Evolutionary conservation across 2,888 invertebrate species (phyloP).

Genomic region (Nyleta sp.): DNA sequence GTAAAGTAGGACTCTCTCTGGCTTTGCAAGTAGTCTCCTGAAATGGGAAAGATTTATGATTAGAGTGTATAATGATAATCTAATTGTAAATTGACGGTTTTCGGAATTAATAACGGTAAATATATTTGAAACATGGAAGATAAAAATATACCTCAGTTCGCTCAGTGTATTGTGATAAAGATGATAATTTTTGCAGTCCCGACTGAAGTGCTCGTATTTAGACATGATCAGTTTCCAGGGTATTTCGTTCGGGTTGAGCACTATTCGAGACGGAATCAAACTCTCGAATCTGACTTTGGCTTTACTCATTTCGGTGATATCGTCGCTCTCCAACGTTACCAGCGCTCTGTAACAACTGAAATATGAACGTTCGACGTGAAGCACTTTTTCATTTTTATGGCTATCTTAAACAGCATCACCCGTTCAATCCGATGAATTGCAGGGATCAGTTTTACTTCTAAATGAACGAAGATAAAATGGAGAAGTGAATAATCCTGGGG

Average conservation of each 20-base stretch:
- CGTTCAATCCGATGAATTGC: too few species aligned
- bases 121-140: background rate
- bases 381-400: constrained; percentile 11
- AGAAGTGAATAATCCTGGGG: too few species aligned
- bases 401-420: background rate
- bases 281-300: constrained; percentile 81
- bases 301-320: constrained; percentile 75
- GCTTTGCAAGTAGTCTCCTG: constrained; percentile 62
- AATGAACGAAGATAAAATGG: too few species aligned
- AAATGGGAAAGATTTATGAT: constrained; percentile 10
- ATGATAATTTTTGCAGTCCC: constrained; percentile 55
- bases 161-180: constrained; percentile 58
- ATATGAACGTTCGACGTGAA: constrained; percentile 36
- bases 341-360: constrained; percentile 83
- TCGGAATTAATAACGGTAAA: too few species aligned
- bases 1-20: constrained; percentile 67
- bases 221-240: constrained; percentile 50
- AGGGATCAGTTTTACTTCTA: too few species aligned
- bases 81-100: too few species aligned
- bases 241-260: constrained; percentile 68
- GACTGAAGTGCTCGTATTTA: constrained; percentile 53
- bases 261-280: constrained; percentile 71
- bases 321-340: constrained; percentile 83
- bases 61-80: too few species aligned
- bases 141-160: constrained; percentile 51